Evolutionary conservation across 2,797 vertebrate species (phyloP).

Genomic region (Gymnodraco acuticeps): DNA sequence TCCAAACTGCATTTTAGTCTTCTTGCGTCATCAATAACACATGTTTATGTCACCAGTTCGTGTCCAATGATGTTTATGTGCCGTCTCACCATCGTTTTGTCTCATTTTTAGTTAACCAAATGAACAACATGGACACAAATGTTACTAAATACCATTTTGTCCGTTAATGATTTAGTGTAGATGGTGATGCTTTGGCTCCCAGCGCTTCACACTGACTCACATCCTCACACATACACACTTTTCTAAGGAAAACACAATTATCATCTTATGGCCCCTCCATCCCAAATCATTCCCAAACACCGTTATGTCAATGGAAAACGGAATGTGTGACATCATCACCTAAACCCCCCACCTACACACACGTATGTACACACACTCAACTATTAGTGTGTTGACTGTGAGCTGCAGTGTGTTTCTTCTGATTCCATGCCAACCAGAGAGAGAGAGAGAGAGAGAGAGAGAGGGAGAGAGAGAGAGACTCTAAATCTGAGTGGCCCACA

Average conservation of each 20-base stretch:
- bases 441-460: conserved; percentile 19
- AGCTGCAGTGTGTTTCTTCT: conserved; percentile 61
- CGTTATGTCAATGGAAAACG: conserved; percentile 81
- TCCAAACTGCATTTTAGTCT: no score
- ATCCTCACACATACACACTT: conserved; percentile 36
- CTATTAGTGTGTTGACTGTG: conserved; percentile 65
- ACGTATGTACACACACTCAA: conserved; percentile 55
- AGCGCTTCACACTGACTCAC: neutral
- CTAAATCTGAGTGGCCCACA: conserved; percentile 41
- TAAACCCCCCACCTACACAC: conserved; percentile 51
- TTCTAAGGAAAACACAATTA: conserved; percentile 76
- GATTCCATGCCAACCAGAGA: conserved; percentile 68
- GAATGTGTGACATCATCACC: conserved; percentile 81
- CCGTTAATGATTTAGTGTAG: neutral
- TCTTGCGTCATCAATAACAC: no score
- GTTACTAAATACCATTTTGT: no score
- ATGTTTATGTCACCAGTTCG: no score
- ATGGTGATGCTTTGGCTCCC: neutral
- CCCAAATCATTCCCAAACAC: conserved; percentile 71
- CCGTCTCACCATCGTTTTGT: no score
- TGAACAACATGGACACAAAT: no score
- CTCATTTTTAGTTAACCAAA: no score
- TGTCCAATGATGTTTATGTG: no score
- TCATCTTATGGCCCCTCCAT: conserved; percentile 70
- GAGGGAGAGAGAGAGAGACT: conserved; percentile 25